phyloP scores from a whole-genome alignment of 2,113 vertebrate species.

The Mesocricetus auratus region DNA sequence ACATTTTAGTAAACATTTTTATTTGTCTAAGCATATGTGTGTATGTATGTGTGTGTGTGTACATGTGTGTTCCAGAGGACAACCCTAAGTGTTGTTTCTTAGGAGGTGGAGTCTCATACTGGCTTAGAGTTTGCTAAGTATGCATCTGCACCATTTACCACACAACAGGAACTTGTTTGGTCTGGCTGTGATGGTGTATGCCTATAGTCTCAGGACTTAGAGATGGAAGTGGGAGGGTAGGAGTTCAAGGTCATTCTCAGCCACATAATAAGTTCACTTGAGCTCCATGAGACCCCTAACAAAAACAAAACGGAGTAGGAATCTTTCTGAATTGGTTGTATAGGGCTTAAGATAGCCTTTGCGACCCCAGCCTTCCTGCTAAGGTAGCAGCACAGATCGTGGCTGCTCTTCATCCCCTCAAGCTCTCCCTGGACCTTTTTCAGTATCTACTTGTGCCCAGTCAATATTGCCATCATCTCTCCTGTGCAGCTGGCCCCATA shows the following conservation, averaged over 20 bases:
- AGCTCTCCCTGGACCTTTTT: neutral
- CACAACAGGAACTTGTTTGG: neutral
- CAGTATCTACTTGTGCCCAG: neutral
- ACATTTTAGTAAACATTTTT: neutral
- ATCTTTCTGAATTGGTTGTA: neutral
- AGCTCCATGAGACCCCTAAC: neutral
- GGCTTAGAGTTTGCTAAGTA: neutral
- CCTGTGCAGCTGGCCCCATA: accelerated
- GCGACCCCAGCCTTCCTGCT: neutral
- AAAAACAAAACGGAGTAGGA: neutral
- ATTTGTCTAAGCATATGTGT: neutral
- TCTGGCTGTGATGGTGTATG: neutral
- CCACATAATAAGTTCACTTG: neutral
- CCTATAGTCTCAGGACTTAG: neutral
- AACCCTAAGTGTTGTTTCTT: neutral
- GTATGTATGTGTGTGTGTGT: neutral
- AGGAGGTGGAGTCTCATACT: neutral
- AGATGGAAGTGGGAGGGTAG: neutral
- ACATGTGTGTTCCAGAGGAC: neutral
- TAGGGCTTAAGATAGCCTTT: neutral
- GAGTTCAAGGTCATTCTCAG: neutral
- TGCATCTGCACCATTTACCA: neutral
- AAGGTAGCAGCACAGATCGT: neutral
- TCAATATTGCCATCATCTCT: neutral
- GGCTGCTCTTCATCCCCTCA: neutral